Percentiles rank a stretch among this genome's conserved stretches.
phyloP scores from a whole-genome alignment of 1,140 invertebrate species.

The Drosophila insularis region DNA sequence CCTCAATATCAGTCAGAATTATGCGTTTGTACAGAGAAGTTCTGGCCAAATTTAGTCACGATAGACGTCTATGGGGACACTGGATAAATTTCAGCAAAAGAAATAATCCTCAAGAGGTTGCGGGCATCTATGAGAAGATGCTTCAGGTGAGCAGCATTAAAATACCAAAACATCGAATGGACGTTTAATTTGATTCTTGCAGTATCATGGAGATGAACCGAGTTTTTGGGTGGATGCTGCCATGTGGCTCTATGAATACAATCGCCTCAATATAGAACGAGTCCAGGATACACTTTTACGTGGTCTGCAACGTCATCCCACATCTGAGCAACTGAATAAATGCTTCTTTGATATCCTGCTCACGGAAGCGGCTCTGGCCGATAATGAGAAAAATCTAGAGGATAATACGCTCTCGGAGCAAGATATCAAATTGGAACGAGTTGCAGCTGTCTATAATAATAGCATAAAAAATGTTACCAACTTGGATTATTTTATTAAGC shows the following conservation, averaged over 20 bases:
- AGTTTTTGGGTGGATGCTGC: conserved; percentile 67
- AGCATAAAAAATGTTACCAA: conserved; percentile 62
- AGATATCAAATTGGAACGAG: conserved; percentile 65
- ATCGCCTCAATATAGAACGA: conserved; percentile 52
- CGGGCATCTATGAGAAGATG: conserved; percentile 79
- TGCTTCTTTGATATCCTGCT: conserved; percentile 73
- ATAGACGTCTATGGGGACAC: conserved; percentile 63
- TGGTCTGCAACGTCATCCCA: conserved; percentile 67
- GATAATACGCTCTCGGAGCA: conserved; percentile 63
- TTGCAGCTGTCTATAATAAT: conserved; percentile 65
- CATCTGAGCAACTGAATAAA: conserved; percentile 55
- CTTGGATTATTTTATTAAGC: conserved; percentile 62
- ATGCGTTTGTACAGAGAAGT: conserved; percentile 71
- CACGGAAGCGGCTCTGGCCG: conserved; percentile 52
- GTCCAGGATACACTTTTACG: conserved; percentile 69
- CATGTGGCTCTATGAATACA: conserved; percentile 69
- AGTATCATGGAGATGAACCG: conserved; percentile 71
- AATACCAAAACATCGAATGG: not conserved
- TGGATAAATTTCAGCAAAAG: conserved; percentile 75
- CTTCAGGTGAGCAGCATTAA: conserved; percentile 52
- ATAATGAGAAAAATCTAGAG: conserved; percentile 35
- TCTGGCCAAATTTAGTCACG: conserved; percentile 58
- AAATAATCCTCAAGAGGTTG: conserved; percentile 58
- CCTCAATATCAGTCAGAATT: conserved; percentile 55
- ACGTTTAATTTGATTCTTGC: not conserved